A percentile compares a stretch with the other conserved stretches of the same genome.
Conservation (phyloP, 2,797 vertebrate species). For the Chrysocyon brachyurus region DNA sequence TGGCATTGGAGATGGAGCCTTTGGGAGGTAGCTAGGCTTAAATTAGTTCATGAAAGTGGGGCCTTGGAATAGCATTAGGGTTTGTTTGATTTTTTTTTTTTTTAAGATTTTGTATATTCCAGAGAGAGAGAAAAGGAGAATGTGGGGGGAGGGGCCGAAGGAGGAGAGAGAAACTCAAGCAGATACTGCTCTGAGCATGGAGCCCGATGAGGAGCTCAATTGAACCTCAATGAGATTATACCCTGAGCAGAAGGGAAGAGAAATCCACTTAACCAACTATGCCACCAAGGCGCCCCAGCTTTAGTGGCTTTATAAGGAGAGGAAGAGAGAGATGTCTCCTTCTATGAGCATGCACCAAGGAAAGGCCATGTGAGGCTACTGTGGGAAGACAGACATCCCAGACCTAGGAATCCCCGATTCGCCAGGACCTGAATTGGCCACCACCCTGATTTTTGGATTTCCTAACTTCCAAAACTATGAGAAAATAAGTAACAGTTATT, state of each 20-base stretch:
- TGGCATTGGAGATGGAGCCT: background rate
- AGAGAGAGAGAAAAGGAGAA: background rate
- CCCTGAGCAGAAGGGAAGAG: background rate
- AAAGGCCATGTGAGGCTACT: background rate
- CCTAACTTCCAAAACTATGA: background rate
- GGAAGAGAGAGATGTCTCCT: background rate
- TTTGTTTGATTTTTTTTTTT: background rate
- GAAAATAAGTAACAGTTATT: background rate
- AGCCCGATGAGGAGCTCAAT: background rate
- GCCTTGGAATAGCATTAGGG: background rate
- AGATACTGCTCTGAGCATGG: background rate
- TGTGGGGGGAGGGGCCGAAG: too few species aligned
- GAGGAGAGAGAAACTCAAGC: background rate
- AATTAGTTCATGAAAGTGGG: background rate
- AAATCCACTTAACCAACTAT: background rate
- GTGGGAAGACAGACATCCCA: background rate
- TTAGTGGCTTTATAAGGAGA: background rate
- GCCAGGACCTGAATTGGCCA: background rate
- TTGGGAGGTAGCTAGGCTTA: background rate
- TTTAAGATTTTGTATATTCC: background rate
- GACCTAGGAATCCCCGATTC: too few species aligned
- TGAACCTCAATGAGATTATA: background rate
- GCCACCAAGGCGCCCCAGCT: background rate
- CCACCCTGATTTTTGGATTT: background rate
- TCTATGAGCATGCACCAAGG: background rate